Evolutionary conservation across 2,113 vertebrate species (phyloP), one percentile per base, ranked within the genome.

Genomic region (Upupa epops): DNA sequence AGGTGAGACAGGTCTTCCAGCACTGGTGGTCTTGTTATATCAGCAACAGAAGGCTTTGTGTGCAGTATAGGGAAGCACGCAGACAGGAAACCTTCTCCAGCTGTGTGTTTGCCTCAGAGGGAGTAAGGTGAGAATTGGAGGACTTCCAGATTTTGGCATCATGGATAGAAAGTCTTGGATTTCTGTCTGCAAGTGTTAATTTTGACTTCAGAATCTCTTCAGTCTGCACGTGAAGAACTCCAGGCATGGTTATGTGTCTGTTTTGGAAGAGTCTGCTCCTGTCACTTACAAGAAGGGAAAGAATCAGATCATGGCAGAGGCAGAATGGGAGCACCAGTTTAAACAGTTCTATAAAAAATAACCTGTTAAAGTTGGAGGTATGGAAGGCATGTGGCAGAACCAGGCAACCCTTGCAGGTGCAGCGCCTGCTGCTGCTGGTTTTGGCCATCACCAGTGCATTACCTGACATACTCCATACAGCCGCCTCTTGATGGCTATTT

Each of bases 1-100:
- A 99, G 99, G 99, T 99, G 73, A 94, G 98, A 28, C 68, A 21
- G 68, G 61, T 48, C 56, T 63, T 61, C 29, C 25, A 60, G 37
- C 20, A 6, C 32, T 14, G 29, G n/a, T 49, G 22, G 4, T 52
- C 34, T 54, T 18, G 0, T 25, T 21, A 6, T 3, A 10, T 15
- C 29, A 26, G 26, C 68, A 49, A 13, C 42, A 65, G 13, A 70
- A 64, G 31, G 29, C n/a, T 69, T 37, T 36, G 32, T 37, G 19
- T 52, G 70, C 59, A 11, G 31, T 8, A 4, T 16, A 4, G 69
- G 32, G 6, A 1, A 1, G 37, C 2, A 28, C 15, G 28, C 31
- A 11, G 52, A 55, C 36, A 73, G 72, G 37, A 58, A 83, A 25
- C 5, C 28, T 80, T 61, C 58, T 84, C 49, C 63, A 6, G 2